Conservation (phyloP, 35 echinoderm and acorn worm genomes). For the Heliocidaris erythrogramma region DNA sequence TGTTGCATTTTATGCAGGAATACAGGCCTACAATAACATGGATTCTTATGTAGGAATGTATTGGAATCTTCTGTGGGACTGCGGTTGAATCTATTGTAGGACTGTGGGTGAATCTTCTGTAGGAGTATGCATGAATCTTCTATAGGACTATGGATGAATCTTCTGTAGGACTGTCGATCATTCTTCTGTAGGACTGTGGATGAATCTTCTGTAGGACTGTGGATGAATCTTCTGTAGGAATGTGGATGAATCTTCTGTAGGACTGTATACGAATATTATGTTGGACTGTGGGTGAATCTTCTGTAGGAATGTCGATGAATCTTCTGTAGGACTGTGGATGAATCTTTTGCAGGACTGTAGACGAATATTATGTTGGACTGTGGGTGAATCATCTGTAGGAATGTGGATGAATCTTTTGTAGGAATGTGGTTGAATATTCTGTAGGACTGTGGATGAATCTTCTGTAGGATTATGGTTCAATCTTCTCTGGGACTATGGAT, state of each 20-base stretch:
- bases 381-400: background rate
- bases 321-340: background rate
- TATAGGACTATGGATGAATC: background rate
- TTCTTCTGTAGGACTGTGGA: background rate
- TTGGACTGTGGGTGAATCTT: background rate
- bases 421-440: background rate
- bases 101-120: background rate
- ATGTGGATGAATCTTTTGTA: background rate
- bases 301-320: background rate
- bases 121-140: background rate
- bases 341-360: background rate
- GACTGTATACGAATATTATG: background rate
- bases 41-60: background rate
- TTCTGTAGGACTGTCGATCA: background rate
- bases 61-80: too few species aligned
- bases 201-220: background rate
- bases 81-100: background rate
- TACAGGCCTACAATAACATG: background rate
- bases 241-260: background rate
- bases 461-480: too few species aligned
- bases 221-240: background rate
- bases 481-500: background rate
- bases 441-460: background rate
- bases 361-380: background rate
- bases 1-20: background rate